A percentile compares a stretch with the other conserved stretches of the same genome.
Evolutionary conservation across 2,797 vertebrate genomes (phyloP).

Genomic region (Falco cherrug): DNA sequence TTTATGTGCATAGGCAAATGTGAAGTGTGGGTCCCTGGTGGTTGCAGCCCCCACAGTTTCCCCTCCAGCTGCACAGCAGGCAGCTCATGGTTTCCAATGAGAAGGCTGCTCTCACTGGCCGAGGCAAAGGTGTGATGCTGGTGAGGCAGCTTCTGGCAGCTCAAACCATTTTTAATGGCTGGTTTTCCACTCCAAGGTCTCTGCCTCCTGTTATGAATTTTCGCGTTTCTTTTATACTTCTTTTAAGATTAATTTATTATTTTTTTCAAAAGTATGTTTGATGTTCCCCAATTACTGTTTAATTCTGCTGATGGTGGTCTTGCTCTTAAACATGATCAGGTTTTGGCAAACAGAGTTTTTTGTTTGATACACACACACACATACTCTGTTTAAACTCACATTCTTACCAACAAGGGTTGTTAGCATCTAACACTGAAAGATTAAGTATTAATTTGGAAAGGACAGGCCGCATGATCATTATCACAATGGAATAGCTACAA

Average conservation of each 20-base stretch:
- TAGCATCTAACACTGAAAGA: not conserved
- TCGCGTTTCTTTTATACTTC: not conserved
- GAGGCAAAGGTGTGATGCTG: not conserved
- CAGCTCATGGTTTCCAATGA: not conserved
- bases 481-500: not conserved
- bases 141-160: not conserved
- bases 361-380: not conserved
- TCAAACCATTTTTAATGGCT: not conserved
- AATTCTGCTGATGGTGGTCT: not conserved
- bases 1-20: not conserved
- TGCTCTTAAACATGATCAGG: not conserved
- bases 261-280: not conserved
- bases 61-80: no score
- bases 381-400: not conserved
- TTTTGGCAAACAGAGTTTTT: not conserved
- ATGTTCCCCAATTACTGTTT: not conserved
- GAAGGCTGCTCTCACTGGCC: not conserved
- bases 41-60: fast-evolving
- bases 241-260: not conserved
- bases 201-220: not conserved
- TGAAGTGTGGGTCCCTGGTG: fast-evolving
- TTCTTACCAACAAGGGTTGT: not conserved
- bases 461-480: not conserved
- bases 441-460: not conserved
- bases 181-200: not conserved